Evolutionary conservation across 2,888 invertebrate genomes (phyloP).

Genomic region (Gortyna flavago): DNA sequence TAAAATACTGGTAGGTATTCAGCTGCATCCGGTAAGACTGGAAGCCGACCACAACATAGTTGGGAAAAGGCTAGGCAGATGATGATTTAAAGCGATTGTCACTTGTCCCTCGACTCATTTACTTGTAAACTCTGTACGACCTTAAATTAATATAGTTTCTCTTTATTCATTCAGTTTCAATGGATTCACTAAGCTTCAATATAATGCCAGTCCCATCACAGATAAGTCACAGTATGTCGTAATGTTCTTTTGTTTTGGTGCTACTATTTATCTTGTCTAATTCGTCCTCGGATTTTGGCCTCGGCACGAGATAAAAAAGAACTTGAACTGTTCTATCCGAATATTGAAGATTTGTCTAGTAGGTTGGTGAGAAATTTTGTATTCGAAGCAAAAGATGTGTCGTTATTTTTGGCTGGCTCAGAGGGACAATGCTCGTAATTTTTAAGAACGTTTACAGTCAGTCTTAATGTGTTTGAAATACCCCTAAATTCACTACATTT

Average conservation of each 20-base stretch:
- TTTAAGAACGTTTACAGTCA: too few relatives aligned
- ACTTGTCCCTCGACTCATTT: neutral
- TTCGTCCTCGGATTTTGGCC: constrained; percentile 58
- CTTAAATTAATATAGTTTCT: neutral
- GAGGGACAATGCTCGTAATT: neutral
- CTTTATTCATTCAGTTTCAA: neutral
- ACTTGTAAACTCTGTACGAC: neutral
- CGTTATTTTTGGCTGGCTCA: neutral
- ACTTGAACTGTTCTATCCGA: constrained; percentile 40
- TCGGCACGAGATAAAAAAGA: constrained; percentile 53
- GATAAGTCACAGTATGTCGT: constrained; percentile 59
- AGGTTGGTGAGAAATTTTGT: constrained; percentile 1
- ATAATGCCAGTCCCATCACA: constrained; percentile 26
- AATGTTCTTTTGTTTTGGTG: constrained; percentile 57
- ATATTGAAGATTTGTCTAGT: constrained; percentile 27
- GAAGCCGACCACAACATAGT: too few relatives aligned
- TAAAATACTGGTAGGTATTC: too few relatives aligned
- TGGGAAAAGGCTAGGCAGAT: too few relatives aligned
- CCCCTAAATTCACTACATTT: too few relatives aligned
- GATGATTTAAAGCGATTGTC: neutral
- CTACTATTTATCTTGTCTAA: constrained; percentile 57
- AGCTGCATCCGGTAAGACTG: too few relatives aligned
- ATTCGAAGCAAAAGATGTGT: neutral
- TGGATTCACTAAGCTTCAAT: constrained; percentile 17
- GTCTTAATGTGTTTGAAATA: too few relatives aligned